Evolutionary conservation across 2,888 invertebrate genomes (phyloP).

Genomic region (Torymus auratus): DNA sequence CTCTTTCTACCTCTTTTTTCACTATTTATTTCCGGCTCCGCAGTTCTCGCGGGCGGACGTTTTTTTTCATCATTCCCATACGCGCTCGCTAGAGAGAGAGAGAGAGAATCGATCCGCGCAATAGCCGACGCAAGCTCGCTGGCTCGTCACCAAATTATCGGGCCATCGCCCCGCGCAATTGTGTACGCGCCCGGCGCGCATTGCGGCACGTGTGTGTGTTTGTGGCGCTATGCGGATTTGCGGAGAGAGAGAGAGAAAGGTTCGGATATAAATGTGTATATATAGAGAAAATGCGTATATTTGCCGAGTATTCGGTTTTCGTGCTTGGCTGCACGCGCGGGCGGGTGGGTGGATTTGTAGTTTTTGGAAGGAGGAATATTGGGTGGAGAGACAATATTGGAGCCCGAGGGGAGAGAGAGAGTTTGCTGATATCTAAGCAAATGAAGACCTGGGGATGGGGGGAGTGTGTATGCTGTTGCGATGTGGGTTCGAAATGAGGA

Average conservation of each 20-base stretch:
- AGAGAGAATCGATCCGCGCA: slow-evolving; percentile 37
- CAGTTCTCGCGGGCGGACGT: not conserved
- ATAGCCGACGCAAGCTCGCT: slow-evolving; percentile 46
- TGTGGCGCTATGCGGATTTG: not conserved
- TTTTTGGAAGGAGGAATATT: too few relatives aligned
- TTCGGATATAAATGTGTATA: not conserved
- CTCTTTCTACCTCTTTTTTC: not conserved
- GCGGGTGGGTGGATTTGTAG: too few relatives aligned
- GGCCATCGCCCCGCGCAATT: slow-evolving; percentile 35
- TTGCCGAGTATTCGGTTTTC: too few relatives aligned
- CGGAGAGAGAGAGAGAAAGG: not conserved
- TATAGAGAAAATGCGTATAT: not conserved
- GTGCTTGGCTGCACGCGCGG: too few relatives aligned
- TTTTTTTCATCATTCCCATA: slow-evolving; percentile 12
- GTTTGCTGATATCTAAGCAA: too few relatives aligned
- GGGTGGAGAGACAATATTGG: too few relatives aligned
- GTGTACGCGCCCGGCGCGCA: slow-evolving; percentile 32
- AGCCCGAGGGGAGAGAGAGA: too few relatives aligned
- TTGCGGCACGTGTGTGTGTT: slow-evolving; percentile 26
- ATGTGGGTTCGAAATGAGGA: too few relatives aligned
- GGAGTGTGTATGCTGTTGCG: too few relatives aligned
- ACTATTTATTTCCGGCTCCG: not conserved
- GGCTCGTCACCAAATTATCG: slow-evolving; percentile 55
- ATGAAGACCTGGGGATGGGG: too few relatives aligned
- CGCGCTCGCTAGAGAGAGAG: too few relatives aligned